phyloP scores from a whole-genome alignment of 2,888 invertebrate species.

The Diachrysia chrysitis region DNA sequence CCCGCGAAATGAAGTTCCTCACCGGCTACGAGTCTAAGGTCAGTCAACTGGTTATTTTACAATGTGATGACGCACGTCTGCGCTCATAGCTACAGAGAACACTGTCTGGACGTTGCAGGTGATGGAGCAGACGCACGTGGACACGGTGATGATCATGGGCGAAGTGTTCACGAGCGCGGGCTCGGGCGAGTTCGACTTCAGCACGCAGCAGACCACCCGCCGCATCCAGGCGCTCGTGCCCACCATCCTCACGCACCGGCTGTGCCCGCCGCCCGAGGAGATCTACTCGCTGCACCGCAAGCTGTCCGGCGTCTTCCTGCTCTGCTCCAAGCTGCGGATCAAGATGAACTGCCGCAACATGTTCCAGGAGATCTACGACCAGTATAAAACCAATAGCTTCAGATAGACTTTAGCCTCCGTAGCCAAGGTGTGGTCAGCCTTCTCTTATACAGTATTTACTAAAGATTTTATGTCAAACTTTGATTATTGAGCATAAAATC shows the following conservation, averaged over 20 bases:
- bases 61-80: too few relatives aligned
- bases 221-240: conserved; percentile 96
- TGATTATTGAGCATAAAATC: conserved; percentile 19
- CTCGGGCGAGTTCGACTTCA: conserved; percentile 96
- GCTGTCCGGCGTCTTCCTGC: conserved; percentile 97
- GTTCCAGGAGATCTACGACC: conserved; percentile 93
- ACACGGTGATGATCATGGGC: conserved; percentile 98
- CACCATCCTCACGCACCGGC: conserved; percentile 97
- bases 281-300: conserved; percentile 99
- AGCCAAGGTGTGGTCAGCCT: conserved; percentile 41
- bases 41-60: conserved; percentile 45
- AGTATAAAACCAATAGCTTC: conserved; percentile 85
- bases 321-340: conserved; percentile 96
- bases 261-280: conserved; percentile 99
- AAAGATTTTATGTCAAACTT: conserved; percentile 24
- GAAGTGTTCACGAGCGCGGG: conserved; percentile 95
- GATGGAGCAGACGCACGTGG: conserved; percentile 99
- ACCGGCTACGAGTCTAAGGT: conserved; percentile 99
- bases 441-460: conserved; percentile 24
- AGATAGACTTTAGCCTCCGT: conserved; percentile 36
- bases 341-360: conserved; percentile 94
- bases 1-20: conserved; percentile 97
- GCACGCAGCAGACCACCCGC: conserved; percentile 93
- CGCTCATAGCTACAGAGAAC: too few relatives aligned
- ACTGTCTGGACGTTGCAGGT: too few relatives aligned